phyloP scores from a whole-genome alignment of 2,797 vertebrate species.

The Phrynocephalus vlangalii region DNA sequence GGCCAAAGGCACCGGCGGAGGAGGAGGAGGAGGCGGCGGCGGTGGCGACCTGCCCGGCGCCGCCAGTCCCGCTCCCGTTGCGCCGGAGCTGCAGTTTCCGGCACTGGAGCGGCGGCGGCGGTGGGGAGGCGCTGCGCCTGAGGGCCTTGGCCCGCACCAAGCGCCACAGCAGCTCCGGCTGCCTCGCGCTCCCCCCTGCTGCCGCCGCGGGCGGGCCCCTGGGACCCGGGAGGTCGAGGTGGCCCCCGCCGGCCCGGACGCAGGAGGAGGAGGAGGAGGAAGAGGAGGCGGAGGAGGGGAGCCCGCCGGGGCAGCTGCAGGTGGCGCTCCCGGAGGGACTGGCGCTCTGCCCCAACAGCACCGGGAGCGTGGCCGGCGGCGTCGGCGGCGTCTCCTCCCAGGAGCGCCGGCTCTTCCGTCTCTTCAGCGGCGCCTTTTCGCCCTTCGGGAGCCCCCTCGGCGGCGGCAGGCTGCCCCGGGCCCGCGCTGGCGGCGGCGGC shows the following conservation, averaged over 20 bases:
- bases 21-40: background rate
- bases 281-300: conserved; percentile 84
- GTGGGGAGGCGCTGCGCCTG: conserved; percentile 78
- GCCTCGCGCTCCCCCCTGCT: conserved; percentile 63
- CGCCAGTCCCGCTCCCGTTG: conserved; percentile 63
- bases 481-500: conserved; percentile 67
- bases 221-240: background rate
- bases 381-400: conserved; percentile 29
- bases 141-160: conserved; percentile 80
- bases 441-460: conserved; percentile 77
- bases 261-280: conserved; percentile 77
- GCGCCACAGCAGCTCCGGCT: conserved; percentile 88
- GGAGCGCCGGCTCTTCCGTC: conserved; percentile 86
- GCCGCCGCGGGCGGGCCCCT: conserved; percentile 4
- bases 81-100: conserved; percentile 92
- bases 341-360: conserved; percentile 70
- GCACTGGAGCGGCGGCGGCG: conserved; percentile 85
- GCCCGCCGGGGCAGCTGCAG: conserved; percentile 92
- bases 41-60: no score
- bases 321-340: conserved; percentile 78
- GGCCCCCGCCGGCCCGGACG: conserved; percentile 78
- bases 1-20: background rate
- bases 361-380: conserved; percentile 3
- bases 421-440: conserved; percentile 93
- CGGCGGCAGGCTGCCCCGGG: conserved; percentile 70